Evolutionary conservation across 2,113 vertebrate species (phyloP).

Genomic region (Elephas maximus): DNA sequence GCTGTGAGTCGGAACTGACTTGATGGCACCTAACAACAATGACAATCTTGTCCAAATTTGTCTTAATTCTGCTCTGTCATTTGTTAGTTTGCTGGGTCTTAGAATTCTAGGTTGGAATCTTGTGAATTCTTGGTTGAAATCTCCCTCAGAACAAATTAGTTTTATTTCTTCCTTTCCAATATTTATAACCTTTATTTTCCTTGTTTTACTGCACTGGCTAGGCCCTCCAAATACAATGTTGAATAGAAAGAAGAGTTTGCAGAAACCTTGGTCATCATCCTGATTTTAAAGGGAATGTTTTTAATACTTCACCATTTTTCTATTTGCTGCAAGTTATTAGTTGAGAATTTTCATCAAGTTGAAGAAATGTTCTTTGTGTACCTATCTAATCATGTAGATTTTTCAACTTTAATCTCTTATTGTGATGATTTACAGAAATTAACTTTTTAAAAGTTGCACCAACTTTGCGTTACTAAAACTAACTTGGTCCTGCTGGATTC

Average conservation of each 20-base stretch:
- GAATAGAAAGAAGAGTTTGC: neutral
- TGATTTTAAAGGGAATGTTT: slow-evolving; percentile 27
- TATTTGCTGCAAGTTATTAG: neutral
- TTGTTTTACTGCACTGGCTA: slow-evolving; percentile 5
- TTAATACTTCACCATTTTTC: neutral
- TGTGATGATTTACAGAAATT: neutral
- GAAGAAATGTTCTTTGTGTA: neutral
- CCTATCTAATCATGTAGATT: neutral
- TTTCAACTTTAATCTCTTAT: slow-evolving; percentile 29
- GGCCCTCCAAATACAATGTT: neutral
- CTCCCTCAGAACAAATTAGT: neutral
- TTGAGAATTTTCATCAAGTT: slow-evolving; percentile 35
- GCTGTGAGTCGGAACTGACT: neutral
- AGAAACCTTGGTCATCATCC: neutral
- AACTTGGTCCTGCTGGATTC: neutral
- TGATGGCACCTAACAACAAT: neutral
- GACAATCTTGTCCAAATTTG: neutral
- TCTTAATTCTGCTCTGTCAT: slow-evolving; percentile 13
- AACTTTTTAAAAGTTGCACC: neutral
- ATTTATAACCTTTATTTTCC: neutral
- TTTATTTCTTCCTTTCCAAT: neutral
- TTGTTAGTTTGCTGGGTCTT: neutral
- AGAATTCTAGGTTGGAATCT: neutral
- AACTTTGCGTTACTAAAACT: neutral
- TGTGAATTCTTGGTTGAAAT: neutral